Evolutionary conservation across 1,140 invertebrate species (phyloP).

Genomic region (Piezodorus guildinii): DNA sequence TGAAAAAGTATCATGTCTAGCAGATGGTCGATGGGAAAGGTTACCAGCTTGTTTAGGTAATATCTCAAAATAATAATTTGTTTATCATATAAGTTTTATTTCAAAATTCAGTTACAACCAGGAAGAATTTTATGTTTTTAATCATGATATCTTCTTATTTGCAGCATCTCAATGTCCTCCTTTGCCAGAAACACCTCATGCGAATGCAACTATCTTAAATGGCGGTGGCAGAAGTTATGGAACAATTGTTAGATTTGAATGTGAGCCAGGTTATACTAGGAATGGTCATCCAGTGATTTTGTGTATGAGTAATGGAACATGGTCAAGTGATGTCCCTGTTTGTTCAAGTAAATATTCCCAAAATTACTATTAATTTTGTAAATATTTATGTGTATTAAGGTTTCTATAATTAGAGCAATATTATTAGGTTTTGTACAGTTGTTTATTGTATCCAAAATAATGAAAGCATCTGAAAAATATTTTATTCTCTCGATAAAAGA

Average conservation of each 20-base stretch:
- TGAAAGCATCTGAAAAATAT: too few relatives aligned
- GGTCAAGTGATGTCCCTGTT: slow-evolving; percentile 81
- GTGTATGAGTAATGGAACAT: slow-evolving; percentile 93
- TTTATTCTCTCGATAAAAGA: too few relatives aligned
- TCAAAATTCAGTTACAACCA: background rate
- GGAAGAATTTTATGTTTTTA: background rate
- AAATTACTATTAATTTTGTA: too few relatives aligned
- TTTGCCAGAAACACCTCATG: slow-evolving; percentile 73
- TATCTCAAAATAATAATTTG: slow-evolving; percentile 8
- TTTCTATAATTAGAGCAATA: too few relatives aligned
- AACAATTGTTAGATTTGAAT: slow-evolving; percentile 88
- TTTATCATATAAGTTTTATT: background rate
- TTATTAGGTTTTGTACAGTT: too few relatives aligned
- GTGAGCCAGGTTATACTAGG: slow-evolving; percentile 82
- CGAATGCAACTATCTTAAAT: slow-evolving; percentile 78
- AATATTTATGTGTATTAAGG: too few relatives aligned
- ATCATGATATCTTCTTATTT: slow-evolving; percentile 27
- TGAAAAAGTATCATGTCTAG: slow-evolving; percentile 78
- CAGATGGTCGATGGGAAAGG: slow-evolving; percentile 81
- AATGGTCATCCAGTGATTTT: slow-evolving; percentile 79
- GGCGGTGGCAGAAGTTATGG: slow-evolving; percentile 89
- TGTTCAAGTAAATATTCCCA: slow-evolving; percentile 56
- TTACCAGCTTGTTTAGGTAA: slow-evolving; percentile 77
- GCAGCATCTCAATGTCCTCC: slow-evolving; percentile 85
- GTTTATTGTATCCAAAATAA: too few relatives aligned